phyloP scores from a whole-genome alignment of 1,140 invertebrate species.

The Drosophila parabipectinata region DNA sequence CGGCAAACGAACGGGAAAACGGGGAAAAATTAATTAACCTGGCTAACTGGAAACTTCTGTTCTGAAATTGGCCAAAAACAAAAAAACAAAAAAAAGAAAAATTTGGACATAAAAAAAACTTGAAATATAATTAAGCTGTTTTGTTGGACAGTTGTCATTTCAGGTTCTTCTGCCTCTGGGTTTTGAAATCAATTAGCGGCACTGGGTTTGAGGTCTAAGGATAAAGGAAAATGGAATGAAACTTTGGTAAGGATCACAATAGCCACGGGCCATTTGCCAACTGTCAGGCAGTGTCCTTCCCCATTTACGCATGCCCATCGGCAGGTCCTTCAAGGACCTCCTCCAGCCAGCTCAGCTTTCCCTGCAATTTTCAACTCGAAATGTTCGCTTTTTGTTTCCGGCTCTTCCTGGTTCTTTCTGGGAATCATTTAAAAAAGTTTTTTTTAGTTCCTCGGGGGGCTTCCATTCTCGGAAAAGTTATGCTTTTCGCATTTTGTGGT shows the following conservation, averaged over 20 bases:
- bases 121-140: constrained; percentile 75
- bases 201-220: constrained; percentile 16
- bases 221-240: not conserved
- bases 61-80: constrained; percentile 21
- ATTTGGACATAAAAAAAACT: constrained; percentile 45
- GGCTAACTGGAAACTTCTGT: constrained; percentile 18
- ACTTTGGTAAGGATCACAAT: constrained; percentile 11
- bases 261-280: constrained; percentile 24
- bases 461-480: not conserved
- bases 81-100: too few relatives aligned
- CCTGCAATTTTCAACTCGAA: too few relatives aligned
- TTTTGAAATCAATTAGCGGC: constrained; percentile 74
- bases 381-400: too few relatives aligned
- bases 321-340: not conserved
- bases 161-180: constrained; percentile 26
- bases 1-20: not conserved
- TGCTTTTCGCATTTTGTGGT: not conserved
- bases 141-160: constrained; percentile 22
- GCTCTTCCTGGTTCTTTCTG: not conserved
- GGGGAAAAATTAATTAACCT: constrained; percentile 71
- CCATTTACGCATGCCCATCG: not conserved
- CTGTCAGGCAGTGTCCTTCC: constrained; percentile 9
- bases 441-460: not conserved
- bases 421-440: constrained; percentile 1
- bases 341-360: not conserved